Evolutionary conservation across 2,888 invertebrate genomes (phyloP).

Genomic region (Netelia fuscicornis): DNA sequence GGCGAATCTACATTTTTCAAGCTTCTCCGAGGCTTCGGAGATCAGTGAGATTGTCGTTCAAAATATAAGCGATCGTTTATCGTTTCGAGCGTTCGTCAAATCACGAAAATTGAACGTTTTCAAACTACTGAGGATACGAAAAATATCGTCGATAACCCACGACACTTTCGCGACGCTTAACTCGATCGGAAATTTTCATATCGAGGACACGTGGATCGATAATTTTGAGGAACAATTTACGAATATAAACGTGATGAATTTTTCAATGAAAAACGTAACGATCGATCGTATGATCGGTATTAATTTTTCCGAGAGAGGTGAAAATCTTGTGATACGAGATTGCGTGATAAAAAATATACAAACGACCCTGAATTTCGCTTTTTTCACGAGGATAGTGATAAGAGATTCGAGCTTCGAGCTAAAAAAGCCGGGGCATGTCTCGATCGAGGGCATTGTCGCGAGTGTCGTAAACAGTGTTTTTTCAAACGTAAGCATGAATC

Average conservation of each 20-base stretch:
- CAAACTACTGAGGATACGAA: slow-evolving; percentile 71
- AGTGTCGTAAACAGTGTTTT: slow-evolving; percentile 74
- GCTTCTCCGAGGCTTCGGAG: slow-evolving; percentile 67
- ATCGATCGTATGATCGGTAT: slow-evolving; percentile 72
- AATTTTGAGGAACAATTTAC: slow-evolving; percentile 76
- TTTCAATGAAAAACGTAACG: slow-evolving; percentile 75
- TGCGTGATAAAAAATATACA: slow-evolving; percentile 71
- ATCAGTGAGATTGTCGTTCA: slow-evolving; percentile 73
- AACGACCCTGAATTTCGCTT: slow-evolving; percentile 73
- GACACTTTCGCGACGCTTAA: slow-evolving; percentile 71
- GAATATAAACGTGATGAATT: slow-evolving; percentile 66
- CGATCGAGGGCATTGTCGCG: slow-evolving; percentile 71
- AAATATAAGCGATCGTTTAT: slow-evolving; percentile 74
- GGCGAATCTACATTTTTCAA: slow-evolving; percentile 73
- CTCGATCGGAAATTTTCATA: slow-evolving; percentile 71
- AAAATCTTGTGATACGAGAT: slow-evolving; percentile 71
- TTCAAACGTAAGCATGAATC: slow-evolving; percentile 75
- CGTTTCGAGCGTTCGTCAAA: slow-evolving; percentile 69
- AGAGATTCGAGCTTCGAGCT: slow-evolving; percentile 74
- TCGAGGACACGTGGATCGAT: slow-evolving; percentile 73
- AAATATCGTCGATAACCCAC: slow-evolving; percentile 71
- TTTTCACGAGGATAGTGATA: slow-evolving; percentile 74
- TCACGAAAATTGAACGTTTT: slow-evolving; percentile 68
- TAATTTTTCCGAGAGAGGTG: slow-evolving; percentile 72
- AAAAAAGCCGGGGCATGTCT: slow-evolving; percentile 72